These are phyloP conservation scores for Stercorarius parasiticus DNA, from an alignment of 2,113 vertebrate species.

Conservation along the genomic window DNA sequence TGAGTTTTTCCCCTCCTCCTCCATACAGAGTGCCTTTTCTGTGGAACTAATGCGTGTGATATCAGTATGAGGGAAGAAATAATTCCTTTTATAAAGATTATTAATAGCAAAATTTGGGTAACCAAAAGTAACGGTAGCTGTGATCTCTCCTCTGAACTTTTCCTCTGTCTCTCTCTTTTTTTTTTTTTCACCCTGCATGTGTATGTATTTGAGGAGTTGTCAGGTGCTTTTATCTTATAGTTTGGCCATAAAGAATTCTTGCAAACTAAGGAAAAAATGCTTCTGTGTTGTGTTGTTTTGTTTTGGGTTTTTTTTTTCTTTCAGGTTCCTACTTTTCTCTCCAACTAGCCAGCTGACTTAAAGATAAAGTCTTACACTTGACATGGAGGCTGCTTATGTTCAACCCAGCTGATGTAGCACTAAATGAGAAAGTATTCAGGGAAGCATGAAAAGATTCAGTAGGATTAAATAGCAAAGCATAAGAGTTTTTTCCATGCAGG, in stretches of 20 bases:
- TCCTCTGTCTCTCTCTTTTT: not conserved
- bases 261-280: not conserved
- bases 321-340: not conserved
- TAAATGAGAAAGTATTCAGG: not conserved
- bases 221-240: not conserved
- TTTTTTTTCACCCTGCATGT: not conserved
- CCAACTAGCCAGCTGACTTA: not conserved
- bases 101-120: not conserved
- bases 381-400: not conserved
- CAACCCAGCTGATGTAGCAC: not conserved
- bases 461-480: not conserved
- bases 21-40: not conserved
- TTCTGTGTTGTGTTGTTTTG: not conserved
- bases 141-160: not conserved
- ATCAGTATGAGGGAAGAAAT: not conserved
- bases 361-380: not conserved
- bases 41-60: not conserved
- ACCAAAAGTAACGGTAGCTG: not conserved
- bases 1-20: not conserved
- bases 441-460: not conserved
- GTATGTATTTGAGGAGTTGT: not conserved
- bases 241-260: not conserved
- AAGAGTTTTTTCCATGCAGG: not conserved
- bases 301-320: not conserved
- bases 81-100: not conserved